Evolutionary conservation across 2,113 vertebrate genomes (phyloP).

Genomic region (Vimba vimba): DNA sequence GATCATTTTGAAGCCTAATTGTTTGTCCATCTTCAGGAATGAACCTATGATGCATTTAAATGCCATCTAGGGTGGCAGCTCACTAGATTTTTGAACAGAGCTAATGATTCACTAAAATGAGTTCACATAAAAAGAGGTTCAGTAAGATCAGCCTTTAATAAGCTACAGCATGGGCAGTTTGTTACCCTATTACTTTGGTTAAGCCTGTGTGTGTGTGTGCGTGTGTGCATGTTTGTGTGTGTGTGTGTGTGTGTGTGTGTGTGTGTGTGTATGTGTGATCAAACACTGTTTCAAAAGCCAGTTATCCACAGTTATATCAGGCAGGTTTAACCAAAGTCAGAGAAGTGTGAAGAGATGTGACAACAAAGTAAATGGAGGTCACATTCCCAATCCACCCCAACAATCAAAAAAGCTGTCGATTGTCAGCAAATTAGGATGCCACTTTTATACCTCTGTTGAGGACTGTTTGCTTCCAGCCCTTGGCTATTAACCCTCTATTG

Average conservation of each 20-base stretch:
- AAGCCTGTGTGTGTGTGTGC: slow-evolving; percentile 8
- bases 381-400: slow-evolving; percentile 46
- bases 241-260: not conserved
- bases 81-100: slow-evolving; percentile 13
- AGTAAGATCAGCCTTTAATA: slow-evolving; percentile 42
- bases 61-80: not conserved
- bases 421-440: not conserved
- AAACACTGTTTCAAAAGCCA: slow-evolving; percentile 20
- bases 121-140: slow-evolving; percentile 18
- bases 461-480: not conserved
- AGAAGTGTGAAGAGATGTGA: slow-evolving; percentile 43
- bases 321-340: slow-evolving; percentile 53
- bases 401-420: slow-evolving; percentile 24
- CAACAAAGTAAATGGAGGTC: slow-evolving; percentile 33
- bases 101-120: slow-evolving; percentile 30
- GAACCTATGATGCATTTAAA: not conserved
- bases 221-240: not conserved
- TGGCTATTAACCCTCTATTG: slow-evolving; percentile 11
- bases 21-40: not conserved
- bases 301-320: slow-evolving; percentile 4
- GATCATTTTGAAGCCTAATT: not conserved
- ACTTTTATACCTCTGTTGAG: slow-evolving; percentile 20
- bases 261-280: not conserved
- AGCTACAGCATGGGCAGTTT: slow-evolving; percentile 26
- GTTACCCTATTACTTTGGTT: slow-evolving; percentile 51